Evolutionary conservation across 2,888 invertebrate species (phyloP), one percentile per base, ranked within the genome.

Genomic region (Meiosimyza platycephala): DNA sequence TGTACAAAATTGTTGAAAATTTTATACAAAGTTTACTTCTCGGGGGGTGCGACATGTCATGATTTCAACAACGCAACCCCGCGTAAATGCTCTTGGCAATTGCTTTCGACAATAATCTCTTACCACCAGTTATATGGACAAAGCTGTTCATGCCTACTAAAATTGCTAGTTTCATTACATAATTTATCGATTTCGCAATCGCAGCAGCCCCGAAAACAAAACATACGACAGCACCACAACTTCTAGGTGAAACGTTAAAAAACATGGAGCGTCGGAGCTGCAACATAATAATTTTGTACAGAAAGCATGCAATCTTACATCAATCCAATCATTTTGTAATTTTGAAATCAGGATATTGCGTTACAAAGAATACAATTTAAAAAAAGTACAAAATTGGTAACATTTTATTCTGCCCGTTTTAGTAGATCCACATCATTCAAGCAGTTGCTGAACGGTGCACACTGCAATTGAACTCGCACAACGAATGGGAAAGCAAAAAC

Each of bases 401-500:
- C 68, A 59, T 48, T 55, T 59, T 59, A 60, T n/a, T 22, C 33
- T 28, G 22, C 51, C 51, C 16, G 47, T 40, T 28, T 33, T n/a
- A 22, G 15, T 11, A 67, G 51, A 11, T 64, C 22, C 6, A 62
- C 28, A 40, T 64, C 22, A 52, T 51, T 51, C 63, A 50, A 50
- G 4, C 12, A 22, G 48, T 51, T 22, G 64, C 64, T 15, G 12
- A 28, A 57, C 22, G 33, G n/a, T 16, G 60, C 33, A 62, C 60
- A 48, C 18, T 15, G 15, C 13, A 28, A 13, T 12, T 22, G n/a
- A 16, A 16, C 52, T 52, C 13, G 33, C 16, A 50, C 52, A 22
- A 54, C 13, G 78, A 76, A 80, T 78, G 81, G 9, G 6, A 50
- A 65, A 7, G 48, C 9, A 16, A 48, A 64, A 64, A 54, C 66